phyloP scores from a whole-genome alignment of 2,888 invertebrate genomes.

The Diadegma fenestrale region DNA sequence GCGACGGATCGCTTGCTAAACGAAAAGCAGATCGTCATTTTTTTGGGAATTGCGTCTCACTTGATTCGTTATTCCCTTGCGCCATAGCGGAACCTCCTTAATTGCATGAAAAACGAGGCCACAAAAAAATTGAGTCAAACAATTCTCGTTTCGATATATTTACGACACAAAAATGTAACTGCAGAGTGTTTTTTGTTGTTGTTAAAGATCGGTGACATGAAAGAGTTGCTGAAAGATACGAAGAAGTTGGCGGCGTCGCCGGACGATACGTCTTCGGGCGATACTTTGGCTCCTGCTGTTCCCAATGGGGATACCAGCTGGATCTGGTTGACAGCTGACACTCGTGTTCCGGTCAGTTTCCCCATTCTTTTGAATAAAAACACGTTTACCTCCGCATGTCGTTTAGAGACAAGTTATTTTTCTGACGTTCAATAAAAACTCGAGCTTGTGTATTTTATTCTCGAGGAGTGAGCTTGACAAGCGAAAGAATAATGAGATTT shows the following conservation, averaged over 20 bases:
- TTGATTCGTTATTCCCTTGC: too few species aligned
- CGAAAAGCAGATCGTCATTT: too few species aligned
- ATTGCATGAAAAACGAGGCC: too few species aligned
- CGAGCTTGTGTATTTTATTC: background rate
- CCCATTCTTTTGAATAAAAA: constrained; percentile 21
- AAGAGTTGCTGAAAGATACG: constrained; percentile 86
- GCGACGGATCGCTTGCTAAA: too few species aligned
- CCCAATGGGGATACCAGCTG: constrained; percentile 92
- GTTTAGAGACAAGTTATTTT: background rate
- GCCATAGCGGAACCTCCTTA: too few species aligned
- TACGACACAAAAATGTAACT: background rate
- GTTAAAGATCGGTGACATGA: constrained; percentile 80
- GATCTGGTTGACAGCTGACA: constrained; percentile 95
- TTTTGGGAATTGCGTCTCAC: too few species aligned
- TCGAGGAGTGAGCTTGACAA: background rate
- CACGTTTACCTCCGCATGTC: background rate
- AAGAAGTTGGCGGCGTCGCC: constrained; percentile 86
- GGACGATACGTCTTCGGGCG: constrained; percentile 76
- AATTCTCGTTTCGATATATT: background rate
- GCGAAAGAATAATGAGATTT: background rate
- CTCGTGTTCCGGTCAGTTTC: constrained; percentile 91
- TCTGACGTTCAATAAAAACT: background rate
- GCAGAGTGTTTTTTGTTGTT: constrained; percentile 20
- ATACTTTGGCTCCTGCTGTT: constrained; percentile 87
- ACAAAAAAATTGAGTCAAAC: too few species aligned